phyloP scores from a whole-genome alignment of 2,888 invertebrate genomes.

The Lochmaea crataegi region DNA sequence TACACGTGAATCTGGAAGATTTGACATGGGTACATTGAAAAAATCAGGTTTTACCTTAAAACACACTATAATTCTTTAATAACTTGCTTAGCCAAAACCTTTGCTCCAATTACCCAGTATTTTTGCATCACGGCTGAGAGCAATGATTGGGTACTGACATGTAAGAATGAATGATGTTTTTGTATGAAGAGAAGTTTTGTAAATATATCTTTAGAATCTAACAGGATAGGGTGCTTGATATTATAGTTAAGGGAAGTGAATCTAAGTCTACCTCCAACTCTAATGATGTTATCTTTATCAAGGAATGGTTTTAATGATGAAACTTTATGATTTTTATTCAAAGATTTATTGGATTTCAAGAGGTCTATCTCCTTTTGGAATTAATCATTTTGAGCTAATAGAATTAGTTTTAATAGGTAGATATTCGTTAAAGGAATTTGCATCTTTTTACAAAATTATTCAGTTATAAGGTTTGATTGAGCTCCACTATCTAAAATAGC shows the following conservation, averaged over 20 bases:
- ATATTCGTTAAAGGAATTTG: too few species aligned
- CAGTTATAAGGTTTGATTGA: too few species aligned
- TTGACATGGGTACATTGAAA: constrained; percentile 17
- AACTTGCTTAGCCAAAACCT: not conserved
- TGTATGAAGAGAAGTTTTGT: not conserved
- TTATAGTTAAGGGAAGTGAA: not conserved
- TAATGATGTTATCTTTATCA: not conserved
- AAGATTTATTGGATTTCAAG: too few species aligned
- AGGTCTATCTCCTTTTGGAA: too few species aligned
- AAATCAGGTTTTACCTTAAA: constrained; percentile 33
- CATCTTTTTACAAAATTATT: too few species aligned
- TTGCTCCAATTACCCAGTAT: not conserved
- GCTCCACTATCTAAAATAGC: too few species aligned
- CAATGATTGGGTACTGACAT: not conserved
- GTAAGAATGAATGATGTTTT: not conserved
- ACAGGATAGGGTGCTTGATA: not conserved
- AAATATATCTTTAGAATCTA: not conserved
- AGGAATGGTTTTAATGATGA: not conserved
- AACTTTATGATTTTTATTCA: not conserved
- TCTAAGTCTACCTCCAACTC: not conserved
- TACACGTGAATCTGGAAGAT: constrained; percentile 29
- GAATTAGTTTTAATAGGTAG: too few species aligned
- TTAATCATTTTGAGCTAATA: too few species aligned
- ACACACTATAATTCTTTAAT: constrained; percentile 31
- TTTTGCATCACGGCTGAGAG: not conserved